Percentiles rank a stretch among this genome's conserved stretches.
These are phyloP conservation scores for Xylota segnis DNA, from an alignment of 2,888 invertebrate genomes.

Conservation along the genomic window DNA sequence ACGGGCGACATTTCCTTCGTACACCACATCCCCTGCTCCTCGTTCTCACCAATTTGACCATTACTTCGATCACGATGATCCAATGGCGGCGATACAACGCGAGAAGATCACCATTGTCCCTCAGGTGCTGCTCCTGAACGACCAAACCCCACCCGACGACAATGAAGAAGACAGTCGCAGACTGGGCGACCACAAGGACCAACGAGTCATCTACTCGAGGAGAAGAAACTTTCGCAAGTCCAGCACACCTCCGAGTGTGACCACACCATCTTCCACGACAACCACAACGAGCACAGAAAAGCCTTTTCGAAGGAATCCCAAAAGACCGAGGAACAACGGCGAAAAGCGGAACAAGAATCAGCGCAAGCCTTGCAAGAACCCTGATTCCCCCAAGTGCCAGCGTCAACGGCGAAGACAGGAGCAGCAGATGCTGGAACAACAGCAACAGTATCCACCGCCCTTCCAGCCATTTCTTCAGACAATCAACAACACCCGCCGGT, in stretches of 20 bases:
- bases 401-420: constrained; percentile 82
- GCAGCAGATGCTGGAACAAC: constrained; percentile 81
- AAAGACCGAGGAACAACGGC: constrained; percentile 68
- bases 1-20: constrained; percentile 79
- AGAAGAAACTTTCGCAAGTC: constrained; percentile 72
- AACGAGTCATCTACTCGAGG: constrained; percentile 56
- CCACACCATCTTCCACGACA: constrained; percentile 58
- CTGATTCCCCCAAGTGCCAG: constrained; percentile 82
- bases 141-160: constrained; percentile 80
- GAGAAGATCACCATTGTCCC: constrained; percentile 82
- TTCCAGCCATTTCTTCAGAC: constrained; percentile 82
- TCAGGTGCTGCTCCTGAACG: constrained; percentile 83
- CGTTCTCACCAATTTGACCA: constrained; percentile 78
- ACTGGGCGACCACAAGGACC: constrained; percentile 70
- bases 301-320: constrained; percentile 75
- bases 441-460: constrained; percentile 80
- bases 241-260: constrained; percentile 37
- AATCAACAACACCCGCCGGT: constrained; percentile 82
- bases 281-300: constrained; percentile 78
- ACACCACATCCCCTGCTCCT: constrained; percentile 59
- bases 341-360: constrained; percentile 78
- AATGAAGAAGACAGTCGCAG: constrained; percentile 68
- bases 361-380: constrained; percentile 82
- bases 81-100: constrained; percentile 78
- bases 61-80: constrained; percentile 79